phyloP scores from a whole-genome alignment of 2,113 vertebrate genomes.

The Cyprinodon variegatus region DNA sequence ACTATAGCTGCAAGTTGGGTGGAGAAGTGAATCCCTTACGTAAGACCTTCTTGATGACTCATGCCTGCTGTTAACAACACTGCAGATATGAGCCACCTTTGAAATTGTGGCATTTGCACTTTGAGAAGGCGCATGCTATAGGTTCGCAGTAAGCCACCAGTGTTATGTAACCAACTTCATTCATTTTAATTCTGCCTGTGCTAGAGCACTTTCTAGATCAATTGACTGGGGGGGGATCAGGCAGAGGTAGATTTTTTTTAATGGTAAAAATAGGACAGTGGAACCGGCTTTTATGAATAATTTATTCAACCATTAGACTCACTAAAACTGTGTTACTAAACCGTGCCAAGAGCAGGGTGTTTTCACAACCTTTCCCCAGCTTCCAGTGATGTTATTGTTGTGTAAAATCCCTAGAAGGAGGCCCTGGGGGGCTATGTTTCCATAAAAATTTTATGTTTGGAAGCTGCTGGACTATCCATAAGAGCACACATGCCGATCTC shows the following conservation, averaged over 20 bases:
- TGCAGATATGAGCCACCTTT: conserved; percentile 57
- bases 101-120: conserved; percentile 38
- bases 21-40: conserved; percentile 65
- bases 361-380: conserved; percentile 26
- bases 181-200: conserved; percentile 39
- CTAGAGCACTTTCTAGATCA: not conserved
- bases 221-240: conserved; percentile 16
- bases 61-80: conserved; percentile 72
- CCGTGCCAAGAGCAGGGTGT: conserved; percentile 21
- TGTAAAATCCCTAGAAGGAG: conserved; percentile 45
- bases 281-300: conserved; percentile 19
- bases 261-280: not conserved
- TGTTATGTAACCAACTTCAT: conserved; percentile 55
- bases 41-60: conserved; percentile 74
- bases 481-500: conserved; percentile 55
- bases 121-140: conserved; percentile 13
- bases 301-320: conserved; percentile 29
- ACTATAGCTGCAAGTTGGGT: conserved; percentile 56
- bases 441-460: conserved; percentile 13
- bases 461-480: conserved; percentile 46
- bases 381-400: conserved; percentile 38
- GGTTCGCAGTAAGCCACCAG: conserved; percentile 17
- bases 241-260: not conserved
- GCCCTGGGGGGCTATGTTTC: no score
- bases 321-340: conserved; percentile 27